Evolutionary conservation across 2,797 vertebrate genomes (phyloP).

Genomic region (Phrynocephalus vlangalii): DNA sequence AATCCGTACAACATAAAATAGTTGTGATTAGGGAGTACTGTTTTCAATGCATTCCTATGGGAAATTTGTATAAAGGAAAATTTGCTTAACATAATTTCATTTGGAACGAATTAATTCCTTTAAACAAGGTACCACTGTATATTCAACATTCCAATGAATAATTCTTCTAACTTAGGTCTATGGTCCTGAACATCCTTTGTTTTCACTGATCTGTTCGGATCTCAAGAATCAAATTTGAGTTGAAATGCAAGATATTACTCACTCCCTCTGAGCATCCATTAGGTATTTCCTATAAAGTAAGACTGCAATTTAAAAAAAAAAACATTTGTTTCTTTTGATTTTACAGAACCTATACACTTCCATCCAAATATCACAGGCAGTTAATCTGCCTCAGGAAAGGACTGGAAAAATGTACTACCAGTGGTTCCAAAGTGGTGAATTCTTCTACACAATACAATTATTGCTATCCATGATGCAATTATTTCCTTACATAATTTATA

Average conservation of each 20-base stretch:
- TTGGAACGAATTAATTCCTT: no score
- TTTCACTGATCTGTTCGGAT: neutral
- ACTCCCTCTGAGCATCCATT: no score
- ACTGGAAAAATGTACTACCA: neutral
- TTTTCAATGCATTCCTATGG: no score
- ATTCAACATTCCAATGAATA: neutral
- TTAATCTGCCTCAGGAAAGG: neutral
- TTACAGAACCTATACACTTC: neutral
- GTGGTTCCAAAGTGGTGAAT: no score
- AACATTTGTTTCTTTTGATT: no score
- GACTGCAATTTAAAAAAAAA: neutral
- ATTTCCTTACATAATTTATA: no score
- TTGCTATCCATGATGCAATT: no score
- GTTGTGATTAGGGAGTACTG: no score
- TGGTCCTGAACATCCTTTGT: constrained; percentile 10
- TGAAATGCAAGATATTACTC: neutral
- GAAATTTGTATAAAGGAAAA: no score
- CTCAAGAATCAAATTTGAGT: neutral
- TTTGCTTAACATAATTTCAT: neutral
- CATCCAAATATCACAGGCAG: no score
- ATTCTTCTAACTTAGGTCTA: neutral
- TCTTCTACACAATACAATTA: no score
- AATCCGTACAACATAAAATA: neutral
- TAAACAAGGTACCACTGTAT: no score
- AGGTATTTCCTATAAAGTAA: neutral